phyloP scores from a whole-genome alignment of 2,113 vertebrate genomes.

The Pseudopipra pipra region DNA sequence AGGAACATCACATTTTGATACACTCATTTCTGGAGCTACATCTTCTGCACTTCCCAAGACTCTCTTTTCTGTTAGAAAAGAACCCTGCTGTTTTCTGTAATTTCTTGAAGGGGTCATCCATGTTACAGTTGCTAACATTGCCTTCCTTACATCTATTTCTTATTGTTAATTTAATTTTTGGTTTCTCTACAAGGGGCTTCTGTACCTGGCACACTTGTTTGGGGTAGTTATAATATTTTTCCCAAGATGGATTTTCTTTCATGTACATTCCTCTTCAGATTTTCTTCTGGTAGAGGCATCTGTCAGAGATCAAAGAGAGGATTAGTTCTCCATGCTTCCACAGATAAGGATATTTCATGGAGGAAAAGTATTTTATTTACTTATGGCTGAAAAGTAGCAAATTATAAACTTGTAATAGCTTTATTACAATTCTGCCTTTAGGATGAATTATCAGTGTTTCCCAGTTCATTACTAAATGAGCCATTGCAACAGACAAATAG shows the following conservation, averaged over 20 bases:
- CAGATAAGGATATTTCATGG: conserved; percentile 32
- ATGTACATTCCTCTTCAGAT: neutral
- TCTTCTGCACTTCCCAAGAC: neutral
- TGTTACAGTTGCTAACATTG: neutral
- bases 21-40: neutral
- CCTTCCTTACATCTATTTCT: neutral
- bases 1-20: neutral
- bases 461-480: neutral
- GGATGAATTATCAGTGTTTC: neutral
- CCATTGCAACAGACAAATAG: neutral
- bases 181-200: neutral
- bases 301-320: conserved; percentile 45
- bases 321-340: conserved; percentile 16
- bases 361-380: conserved; percentile 27
- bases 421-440: neutral
- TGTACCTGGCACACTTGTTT: neutral
- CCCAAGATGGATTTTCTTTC: conserved; percentile 15
- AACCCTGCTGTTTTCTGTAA: neutral
- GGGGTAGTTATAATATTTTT: neutral
- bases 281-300: conserved; percentile 11
- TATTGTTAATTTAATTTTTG: neutral
- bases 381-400: neutral
- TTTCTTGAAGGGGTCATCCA: neutral
- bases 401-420: neutral
- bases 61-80: neutral